Evolutionary conservation across 2,888 invertebrate genomes (phyloP).

Genomic region (Cosmia trapezina): DNA sequence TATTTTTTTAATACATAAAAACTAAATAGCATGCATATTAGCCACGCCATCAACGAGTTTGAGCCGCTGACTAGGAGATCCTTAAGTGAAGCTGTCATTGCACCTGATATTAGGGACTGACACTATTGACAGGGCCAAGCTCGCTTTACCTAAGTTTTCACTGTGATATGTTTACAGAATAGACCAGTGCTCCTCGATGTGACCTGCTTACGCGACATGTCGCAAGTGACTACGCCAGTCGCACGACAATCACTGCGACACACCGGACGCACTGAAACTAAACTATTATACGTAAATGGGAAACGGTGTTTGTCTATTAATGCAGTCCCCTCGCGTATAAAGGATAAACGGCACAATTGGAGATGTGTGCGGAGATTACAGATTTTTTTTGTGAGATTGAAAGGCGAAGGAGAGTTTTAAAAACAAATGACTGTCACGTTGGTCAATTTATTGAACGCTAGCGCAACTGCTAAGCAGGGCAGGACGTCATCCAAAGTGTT

Average conservation of each 20-base stretch:
- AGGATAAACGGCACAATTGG: conserved; percentile 50
- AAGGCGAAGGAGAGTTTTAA: neutral
- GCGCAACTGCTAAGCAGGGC: neutral
- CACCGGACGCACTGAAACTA: conserved; percentile 82
- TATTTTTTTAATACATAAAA: no score
- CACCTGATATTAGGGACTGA: neutral
- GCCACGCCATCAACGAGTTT: no score
- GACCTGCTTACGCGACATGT: conserved; percentile 68
- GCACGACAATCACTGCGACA: conserved; percentile 80
- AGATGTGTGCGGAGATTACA: conserved; percentile 18
- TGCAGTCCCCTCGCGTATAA: conserved; percentile 71
- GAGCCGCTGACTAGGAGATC: no score
- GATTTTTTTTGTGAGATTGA: neutral
- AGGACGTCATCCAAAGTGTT: neutral
- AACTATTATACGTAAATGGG: conserved; percentile 87
- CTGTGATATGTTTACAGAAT: neutral
- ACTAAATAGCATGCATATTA: no score
- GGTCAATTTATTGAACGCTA: neutral
- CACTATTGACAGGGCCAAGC: neutral
- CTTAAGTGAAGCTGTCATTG: no score
- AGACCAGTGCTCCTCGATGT: conserved; percentile 35
- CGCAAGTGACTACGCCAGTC: conserved; percentile 68
- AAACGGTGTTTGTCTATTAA: conserved; percentile 83
- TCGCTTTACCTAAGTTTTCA: neutral
- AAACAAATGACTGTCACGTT: neutral